phyloP scores from a whole-genome alignment of 2,797 vertebrate species.

The Bryconaethiops microstoma region DNA sequence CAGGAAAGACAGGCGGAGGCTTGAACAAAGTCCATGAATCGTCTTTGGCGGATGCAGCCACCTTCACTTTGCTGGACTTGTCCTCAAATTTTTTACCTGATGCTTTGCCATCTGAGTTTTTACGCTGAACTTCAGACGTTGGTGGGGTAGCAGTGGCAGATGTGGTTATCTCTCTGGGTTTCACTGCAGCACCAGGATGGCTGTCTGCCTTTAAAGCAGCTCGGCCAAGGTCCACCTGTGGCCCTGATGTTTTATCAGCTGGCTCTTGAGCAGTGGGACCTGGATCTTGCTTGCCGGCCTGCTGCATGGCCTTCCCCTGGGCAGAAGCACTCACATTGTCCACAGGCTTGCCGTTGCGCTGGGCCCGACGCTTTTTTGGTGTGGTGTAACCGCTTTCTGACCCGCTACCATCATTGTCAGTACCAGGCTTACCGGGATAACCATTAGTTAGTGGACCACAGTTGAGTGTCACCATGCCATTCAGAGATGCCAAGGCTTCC shows the following conservation, averaged over 20 bases:
- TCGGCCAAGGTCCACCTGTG: constrained; percentile 81
- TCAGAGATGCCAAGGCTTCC: constrained; percentile 82
- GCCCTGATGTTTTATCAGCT: constrained; percentile 78
- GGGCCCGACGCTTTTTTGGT: constrained; percentile 91
- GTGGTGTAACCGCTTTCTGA: constrained; percentile 95
- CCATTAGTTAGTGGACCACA: constrained; percentile 89
- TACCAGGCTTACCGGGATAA: constrained; percentile 82
- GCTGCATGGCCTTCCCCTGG: constrained; percentile 85
- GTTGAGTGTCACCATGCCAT: constrained; percentile 83
- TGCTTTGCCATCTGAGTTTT: constrained; percentile 89
- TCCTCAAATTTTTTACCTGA: constrained; percentile 91
- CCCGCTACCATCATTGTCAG: constrained; percentile 92
- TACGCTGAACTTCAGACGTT: constrained; percentile 80
- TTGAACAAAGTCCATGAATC: constrained; percentile 99
- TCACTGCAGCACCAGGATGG: constrained; percentile 62
- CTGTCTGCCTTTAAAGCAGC: constrained; percentile 66
- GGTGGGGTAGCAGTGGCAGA: constrained; percentile 73
- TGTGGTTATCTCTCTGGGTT: constrained; percentile 66
- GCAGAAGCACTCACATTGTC: constrained; percentile 76
- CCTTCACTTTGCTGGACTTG: constrained; percentile 82
- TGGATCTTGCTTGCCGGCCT: constrained; percentile 72
- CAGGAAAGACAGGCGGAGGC: constrained; percentile 97
- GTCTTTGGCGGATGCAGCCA: constrained; percentile 86
- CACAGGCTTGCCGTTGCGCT: constrained; percentile 85
- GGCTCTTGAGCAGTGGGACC: constrained; percentile 59